Base-by-base conservation (phyloP, 2,888 invertebrate genomes). In the Vesta saturnalis region DNA sequence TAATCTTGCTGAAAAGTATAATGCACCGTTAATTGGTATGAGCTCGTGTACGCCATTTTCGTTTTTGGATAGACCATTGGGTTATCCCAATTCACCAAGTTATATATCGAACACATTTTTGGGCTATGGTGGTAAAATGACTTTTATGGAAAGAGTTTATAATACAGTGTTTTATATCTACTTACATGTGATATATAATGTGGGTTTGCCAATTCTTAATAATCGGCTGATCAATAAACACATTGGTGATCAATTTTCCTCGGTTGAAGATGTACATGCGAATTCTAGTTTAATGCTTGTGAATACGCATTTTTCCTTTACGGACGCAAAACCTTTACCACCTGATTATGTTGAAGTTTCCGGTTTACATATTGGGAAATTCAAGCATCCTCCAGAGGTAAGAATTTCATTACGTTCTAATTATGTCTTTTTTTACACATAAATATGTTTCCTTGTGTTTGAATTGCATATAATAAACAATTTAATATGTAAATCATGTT, bases 1-100 rank as follows among this genome's bases (percentile, higher is more conserved):
- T n/a, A n/a, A n/a, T n/a, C n/a, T n/a, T n/a, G n/a, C n/a, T n/a
- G n/a, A n/a, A n/a, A n/a, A n/a, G n/a, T n/a, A n/a, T n/a, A 81
- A 86, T 46, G 89, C 88, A 0, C 87, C 87, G 0, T 83, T 85
- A 52, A 86, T 89, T 56, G 86, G 86, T 1, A 78, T 88, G 55
- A 84, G 85, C 1, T 86, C 88, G 0, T 85, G 85, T 62, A 82
- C 83, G 5, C 63, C 86, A 60, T 75, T 87, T 69, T 85, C 86
- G 0, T 86, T 84, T 83, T 77, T 82, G 1, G 83, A 84, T 67
- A 77, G 81, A 1, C 79, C 84, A 46, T 75, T 87, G 14, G 86
- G 85, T 0, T 79, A 85, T 14, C 85, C 86, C 0, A 85, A 84
- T 59, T 81, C 86, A 72, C 80, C 84, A 1, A 77, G 84, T 2